A percentile compares a stretch with the other conserved stretches of the same genome.
Evolutionary conservation across 1,140 invertebrate species (phyloP).

Genomic region (Chymomyza costata): DNA sequence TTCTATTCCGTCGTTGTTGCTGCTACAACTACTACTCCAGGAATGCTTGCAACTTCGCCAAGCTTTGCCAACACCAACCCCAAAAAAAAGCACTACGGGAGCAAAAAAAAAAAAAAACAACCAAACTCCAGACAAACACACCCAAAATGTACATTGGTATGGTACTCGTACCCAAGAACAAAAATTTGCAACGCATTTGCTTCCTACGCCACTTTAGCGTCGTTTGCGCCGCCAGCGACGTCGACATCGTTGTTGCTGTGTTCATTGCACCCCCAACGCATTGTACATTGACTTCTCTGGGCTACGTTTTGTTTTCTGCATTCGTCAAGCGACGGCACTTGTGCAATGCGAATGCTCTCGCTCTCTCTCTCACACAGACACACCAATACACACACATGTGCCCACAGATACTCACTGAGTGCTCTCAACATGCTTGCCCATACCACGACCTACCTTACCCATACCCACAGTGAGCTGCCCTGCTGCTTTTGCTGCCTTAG

Average conservation of each 20-base stretch:
- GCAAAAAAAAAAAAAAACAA: constrained; percentile 10
- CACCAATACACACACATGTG: constrained; percentile 12
- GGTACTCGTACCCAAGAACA: too few relatives aligned
- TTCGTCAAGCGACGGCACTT: constrained; percentile 30
- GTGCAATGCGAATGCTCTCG: constrained; percentile 13
- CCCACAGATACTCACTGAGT: not conserved
- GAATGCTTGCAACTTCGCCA: too few relatives aligned
- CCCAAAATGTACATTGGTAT: constrained; percentile 17
- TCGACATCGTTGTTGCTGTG: constrained; percentile 22
- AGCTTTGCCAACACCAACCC: constrained; percentile 56
- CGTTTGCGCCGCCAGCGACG: constrained; percentile 1
- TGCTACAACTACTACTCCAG: constrained; percentile 59
- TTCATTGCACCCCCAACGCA: constrained; percentile 64
- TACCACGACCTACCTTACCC: constrained; percentile 72
- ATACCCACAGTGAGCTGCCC: constrained; percentile 64
- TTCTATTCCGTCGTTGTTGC: constrained; percentile 21
- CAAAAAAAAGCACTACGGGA: constrained; percentile 38
- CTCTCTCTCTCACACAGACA: constrained; percentile 8
- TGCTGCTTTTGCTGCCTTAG: constrained; percentile 16
- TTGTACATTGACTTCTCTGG: constrained; percentile 73
- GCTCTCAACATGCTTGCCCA: constrained; percentile 43
- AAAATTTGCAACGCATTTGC: constrained; percentile 32
- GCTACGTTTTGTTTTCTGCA: constrained; percentile 70
- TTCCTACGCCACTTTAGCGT: too few relatives aligned
- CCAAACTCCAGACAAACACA: constrained; percentile 15